Conservation (phyloP, 2,797 vertebrate species). For the Pseudochirops corinnae region DNA sequence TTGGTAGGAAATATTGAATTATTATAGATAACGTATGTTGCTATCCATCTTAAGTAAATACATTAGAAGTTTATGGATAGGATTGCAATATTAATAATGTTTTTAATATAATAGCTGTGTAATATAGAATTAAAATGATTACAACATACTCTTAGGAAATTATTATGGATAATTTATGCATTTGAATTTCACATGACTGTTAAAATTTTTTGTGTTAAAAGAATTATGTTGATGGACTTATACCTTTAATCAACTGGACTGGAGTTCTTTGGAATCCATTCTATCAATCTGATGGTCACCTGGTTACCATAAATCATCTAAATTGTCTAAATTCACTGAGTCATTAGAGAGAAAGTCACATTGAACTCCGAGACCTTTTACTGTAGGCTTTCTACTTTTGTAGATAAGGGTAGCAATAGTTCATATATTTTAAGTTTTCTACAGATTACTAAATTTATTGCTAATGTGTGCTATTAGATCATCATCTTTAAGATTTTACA, state of each 20-base stretch:
- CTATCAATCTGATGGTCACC: neutral
- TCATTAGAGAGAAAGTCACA: neutral
- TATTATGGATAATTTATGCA: neutral
- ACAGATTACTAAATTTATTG: neutral
- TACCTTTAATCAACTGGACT: neutral
- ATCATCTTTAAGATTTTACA: neutral
- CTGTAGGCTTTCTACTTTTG: neutral
- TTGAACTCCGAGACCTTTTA: neutral
- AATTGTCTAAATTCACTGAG: neutral
- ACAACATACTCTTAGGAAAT: neutral
- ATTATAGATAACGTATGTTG: neutral
- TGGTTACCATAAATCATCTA: neutral
- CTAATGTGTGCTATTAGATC: neutral
- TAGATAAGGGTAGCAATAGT: neutral
- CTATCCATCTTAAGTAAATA: neutral
- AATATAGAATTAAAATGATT: neutral
- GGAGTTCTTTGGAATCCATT: neutral
- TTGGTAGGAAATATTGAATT: neutral
- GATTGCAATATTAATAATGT: neutral
- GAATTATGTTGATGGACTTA: neutral
- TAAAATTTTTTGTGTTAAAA: neutral
- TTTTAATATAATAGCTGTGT: neutral
- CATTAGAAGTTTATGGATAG: neutral
- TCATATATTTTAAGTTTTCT: neutral
- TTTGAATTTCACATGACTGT: neutral